Evolutionary conservation across 2,888 invertebrate genomes (phyloP).

Genomic region (Crepidodera aurea): DNA sequence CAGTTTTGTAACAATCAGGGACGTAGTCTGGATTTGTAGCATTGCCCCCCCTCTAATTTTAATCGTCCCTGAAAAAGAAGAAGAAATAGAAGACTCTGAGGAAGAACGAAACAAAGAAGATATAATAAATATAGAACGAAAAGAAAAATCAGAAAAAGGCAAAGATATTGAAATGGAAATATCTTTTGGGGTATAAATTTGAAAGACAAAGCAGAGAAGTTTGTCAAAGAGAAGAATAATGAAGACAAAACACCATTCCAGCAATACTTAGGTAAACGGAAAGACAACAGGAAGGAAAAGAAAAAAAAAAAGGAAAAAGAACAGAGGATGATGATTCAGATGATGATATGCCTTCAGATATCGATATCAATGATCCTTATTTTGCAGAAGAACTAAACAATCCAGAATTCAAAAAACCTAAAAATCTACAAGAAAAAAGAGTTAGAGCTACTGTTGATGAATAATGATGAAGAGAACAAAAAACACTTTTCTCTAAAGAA

Average conservation of each 20-base stretch:
- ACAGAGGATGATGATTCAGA: constrained; percentile 57
- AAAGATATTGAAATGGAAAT: constrained; percentile 88
- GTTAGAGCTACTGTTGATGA: constrained; percentile 74
- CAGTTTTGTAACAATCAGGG: no score
- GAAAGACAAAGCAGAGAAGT: constrained; percentile 75
- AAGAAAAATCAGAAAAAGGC: constrained; percentile 65
- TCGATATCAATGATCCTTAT: constrained; percentile 85
- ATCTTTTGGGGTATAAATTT: constrained; percentile 83
- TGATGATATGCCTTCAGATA: constrained; percentile 79
- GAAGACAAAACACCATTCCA: constrained; percentile 83
- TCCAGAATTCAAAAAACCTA: constrained; percentile 67
- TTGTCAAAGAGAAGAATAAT: constrained; percentile 72
- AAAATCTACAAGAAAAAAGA: constrained; percentile 56
- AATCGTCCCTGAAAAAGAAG: constrained; percentile 69
- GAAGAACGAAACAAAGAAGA: constrained; percentile 60
- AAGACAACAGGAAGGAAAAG: constrained; percentile 79
- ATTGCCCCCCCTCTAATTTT: no score
- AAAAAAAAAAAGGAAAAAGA: constrained; percentile 63
- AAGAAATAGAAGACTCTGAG: constrained; percentile 57
- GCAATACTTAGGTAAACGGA: constrained; percentile 80
- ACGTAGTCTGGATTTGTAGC: no score
- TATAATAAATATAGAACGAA: constrained; percentile 64
- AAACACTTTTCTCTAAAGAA: constrained; percentile 84
- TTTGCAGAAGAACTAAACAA: constrained; percentile 81
- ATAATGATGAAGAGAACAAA: constrained; percentile 68